Evolutionary conservation across 2,797 vertebrate genomes (phyloP).

Genomic region (Molothrus ater): DNA sequence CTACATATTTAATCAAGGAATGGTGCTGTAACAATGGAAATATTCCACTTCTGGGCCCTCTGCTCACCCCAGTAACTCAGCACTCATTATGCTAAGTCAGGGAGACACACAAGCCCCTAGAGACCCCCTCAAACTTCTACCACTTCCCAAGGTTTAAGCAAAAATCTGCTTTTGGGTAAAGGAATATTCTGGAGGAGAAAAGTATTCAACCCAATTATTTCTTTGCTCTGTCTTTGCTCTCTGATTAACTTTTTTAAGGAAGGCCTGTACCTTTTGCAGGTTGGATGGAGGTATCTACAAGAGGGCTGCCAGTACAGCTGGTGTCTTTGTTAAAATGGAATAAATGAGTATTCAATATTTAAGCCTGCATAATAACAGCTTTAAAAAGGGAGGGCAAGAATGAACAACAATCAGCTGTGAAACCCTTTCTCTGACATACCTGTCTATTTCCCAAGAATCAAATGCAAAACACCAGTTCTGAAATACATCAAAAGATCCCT

Average conservation of each 20-base stretch:
- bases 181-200: not conserved
- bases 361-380: not conserved
- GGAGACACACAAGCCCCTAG: not conserved
- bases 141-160: not conserved
- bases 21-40: not conserved
- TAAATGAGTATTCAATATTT: not conserved
- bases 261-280: not conserved
- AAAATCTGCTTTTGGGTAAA: not conserved
- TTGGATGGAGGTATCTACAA: not conserved
- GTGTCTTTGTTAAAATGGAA: not conserved
- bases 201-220: not conserved
- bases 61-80: not conserved
- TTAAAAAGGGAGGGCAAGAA: not conserved
- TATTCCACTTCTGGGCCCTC: not conserved
- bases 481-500: conserved; percentile 9
- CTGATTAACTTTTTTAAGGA: not conserved
- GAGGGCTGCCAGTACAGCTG: not conserved
- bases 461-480: not conserved
- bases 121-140: not conserved
- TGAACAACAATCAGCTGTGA: not conserved
- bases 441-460: not conserved
- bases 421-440: not conserved
- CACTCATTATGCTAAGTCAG: not conserved
- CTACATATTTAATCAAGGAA: not conserved
- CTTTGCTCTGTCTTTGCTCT: not conserved